Evolutionary conservation across 2,113 vertebrate genomes (phyloP).

Genomic region (Chamaea fasciata): DNA sequence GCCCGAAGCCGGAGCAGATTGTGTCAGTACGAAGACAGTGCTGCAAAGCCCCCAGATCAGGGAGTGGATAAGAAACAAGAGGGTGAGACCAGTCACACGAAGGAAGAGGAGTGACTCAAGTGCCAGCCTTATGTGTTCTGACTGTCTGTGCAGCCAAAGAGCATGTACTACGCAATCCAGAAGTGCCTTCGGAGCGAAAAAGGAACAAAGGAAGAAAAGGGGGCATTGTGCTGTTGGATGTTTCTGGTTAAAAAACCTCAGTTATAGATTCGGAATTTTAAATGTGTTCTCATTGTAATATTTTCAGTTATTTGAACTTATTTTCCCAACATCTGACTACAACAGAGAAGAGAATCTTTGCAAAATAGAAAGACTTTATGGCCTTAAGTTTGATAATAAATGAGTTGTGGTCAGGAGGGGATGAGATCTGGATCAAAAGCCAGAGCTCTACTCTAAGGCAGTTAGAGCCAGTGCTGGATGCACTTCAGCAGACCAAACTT

Average conservation of each 20-base stretch:
- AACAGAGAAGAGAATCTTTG: conserved; percentile 41
- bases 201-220: conserved; percentile 57
- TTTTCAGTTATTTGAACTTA: conserved; percentile 63
- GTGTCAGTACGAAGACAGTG: conserved; percentile 66
- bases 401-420: not conserved
- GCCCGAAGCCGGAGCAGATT: conserved; percentile 84
- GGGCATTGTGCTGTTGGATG: conserved; percentile 65
- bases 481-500: not conserved
- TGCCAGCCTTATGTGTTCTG: conserved; percentile 73
- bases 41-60: conserved; percentile 65
- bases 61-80: conserved; percentile 80
- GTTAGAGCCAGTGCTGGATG: not conserved
- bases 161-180: conserved; percentile 62
- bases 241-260: conserved; percentile 63
- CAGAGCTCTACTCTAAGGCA: conserved; percentile 15
- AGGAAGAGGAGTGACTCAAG: conserved; percentile 78
- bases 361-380: conserved; percentile 52
- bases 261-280: conserved; percentile 59
- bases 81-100: conserved; percentile 76
- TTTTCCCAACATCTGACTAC: conserved; percentile 54
- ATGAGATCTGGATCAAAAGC: conserved; percentile 34
- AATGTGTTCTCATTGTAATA: conserved; percentile 62
- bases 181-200: conserved; percentile 86
- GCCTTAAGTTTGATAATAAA: conserved; percentile 57
- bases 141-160: conserved; percentile 60